These are phyloP conservation scores for Pachycephala philippinensis DNA, from an alignment of 2,113 vertebrate genomes.

Conservation along the genomic window DNA sequence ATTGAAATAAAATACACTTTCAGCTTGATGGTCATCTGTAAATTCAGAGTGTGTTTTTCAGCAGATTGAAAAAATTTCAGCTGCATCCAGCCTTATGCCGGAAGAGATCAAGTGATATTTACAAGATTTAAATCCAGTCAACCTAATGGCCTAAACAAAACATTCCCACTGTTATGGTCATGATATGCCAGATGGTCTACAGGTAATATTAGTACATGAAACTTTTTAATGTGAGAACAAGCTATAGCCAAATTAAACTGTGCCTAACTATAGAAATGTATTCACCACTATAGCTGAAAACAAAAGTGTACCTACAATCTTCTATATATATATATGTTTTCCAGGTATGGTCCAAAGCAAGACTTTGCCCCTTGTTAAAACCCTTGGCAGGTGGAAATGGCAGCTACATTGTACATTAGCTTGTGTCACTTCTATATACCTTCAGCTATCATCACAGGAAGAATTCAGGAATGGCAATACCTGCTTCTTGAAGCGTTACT, in stretches of 20 bases:
- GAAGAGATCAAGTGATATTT: not conserved
- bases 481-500: not conserved
- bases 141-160: not conserved
- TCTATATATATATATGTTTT: not conserved
- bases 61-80: not conserved
- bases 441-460: not conserved
- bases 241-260: not conserved
- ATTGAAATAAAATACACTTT: not conserved
- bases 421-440: not conserved
- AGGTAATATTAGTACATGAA: not conserved
- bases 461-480: not conserved
- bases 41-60: not conserved
- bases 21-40: not conserved
- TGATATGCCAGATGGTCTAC: not conserved
- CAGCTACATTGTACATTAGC: not conserved
- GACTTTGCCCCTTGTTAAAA: accelerated
- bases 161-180: not conserved
- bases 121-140: not conserved
- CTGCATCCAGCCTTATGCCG: not conserved
- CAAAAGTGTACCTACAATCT: not conserved
- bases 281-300: not conserved
- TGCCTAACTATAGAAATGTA: not conserved
- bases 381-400: not conserved
- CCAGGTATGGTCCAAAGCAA: not conserved
- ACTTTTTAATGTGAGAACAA: not conserved